phyloP scores from a whole-genome alignment of 2,888 invertebrate species.

The Mythimna lalbum region DNA sequence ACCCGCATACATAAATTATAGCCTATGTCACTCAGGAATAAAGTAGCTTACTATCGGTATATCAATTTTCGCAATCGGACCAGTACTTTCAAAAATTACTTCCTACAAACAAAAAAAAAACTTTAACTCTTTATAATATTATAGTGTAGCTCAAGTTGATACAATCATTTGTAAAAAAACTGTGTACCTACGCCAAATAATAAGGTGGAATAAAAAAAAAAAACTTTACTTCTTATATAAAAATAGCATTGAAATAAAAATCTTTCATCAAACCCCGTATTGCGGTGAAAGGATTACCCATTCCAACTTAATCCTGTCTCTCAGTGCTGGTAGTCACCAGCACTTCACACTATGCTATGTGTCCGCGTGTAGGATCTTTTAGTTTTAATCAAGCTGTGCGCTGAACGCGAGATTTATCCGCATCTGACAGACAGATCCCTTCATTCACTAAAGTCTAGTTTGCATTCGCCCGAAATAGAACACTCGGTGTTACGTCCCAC shows the following conservation, averaged over 20 bases:
- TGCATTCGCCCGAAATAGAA: slow-evolving; percentile 24
- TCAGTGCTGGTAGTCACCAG: not conserved
- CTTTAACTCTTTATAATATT: too few relatives aligned
- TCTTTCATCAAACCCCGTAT: not conserved
- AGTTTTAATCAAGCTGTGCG: slow-evolving; percentile 54
- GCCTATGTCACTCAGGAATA: too few relatives aligned
- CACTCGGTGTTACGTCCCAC: slow-evolving; percentile 22
- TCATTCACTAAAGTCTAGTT: slow-evolving; percentile 47
- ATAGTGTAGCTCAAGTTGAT: too few relatives aligned
- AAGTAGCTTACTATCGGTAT: too few relatives aligned
- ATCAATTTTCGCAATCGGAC: too few relatives aligned
- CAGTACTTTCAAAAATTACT: too few relatives aligned
- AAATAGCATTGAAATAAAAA: not conserved
- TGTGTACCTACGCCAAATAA: too few relatives aligned
- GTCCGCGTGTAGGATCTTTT: slow-evolving; percentile 32
- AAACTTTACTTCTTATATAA: not conserved
- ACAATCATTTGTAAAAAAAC: too few relatives aligned
- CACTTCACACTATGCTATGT: slow-evolving; percentile 16
- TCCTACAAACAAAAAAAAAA: too few relatives aligned
- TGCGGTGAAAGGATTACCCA: slow-evolving; percentile 10
- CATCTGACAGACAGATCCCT: slow-evolving; percentile 40
- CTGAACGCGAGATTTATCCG: slow-evolving; percentile 32
- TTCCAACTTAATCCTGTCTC: slow-evolving; percentile 25
- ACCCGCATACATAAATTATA: too few relatives aligned
- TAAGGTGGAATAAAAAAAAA: too few relatives aligned